Percentiles rank a stretch among this genome's conserved stretches.
Evolutionary conservation across 1,140 invertebrate genomes (phyloP).

Genomic region (Araneus ventricosus): DNA sequence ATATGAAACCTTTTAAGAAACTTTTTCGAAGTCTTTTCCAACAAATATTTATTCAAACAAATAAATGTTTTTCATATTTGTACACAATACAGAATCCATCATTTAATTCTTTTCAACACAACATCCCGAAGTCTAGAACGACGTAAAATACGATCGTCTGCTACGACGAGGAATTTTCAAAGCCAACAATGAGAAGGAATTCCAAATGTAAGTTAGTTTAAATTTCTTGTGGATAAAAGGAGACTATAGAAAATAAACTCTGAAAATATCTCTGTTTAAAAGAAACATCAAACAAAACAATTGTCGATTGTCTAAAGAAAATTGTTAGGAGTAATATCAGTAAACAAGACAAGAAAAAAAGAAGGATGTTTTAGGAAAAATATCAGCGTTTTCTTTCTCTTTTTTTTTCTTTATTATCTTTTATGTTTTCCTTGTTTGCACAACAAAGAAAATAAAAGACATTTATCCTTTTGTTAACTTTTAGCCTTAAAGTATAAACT

Average conservation of each 20-base stretch:
- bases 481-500: neutral
- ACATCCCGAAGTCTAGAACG: neutral
- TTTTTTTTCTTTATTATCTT: neutral
- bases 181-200: neutral
- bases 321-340: constrained; percentile 22
- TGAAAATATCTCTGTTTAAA: neutral
- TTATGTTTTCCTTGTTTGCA: constrained; percentile 32
- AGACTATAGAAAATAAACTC: neutral
- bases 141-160: neutral
- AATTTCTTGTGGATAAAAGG: neutral
- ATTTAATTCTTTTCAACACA: neutral
- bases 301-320: constrained; percentile 1
- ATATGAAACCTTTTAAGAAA: no score
- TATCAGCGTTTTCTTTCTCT: constrained; percentile 14
- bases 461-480: constrained; percentile 44
- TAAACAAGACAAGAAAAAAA: neutral
- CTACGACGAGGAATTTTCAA: neutral
- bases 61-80: neutral
- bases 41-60: no score
- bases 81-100: neutral
- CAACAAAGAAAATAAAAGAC: constrained; percentile 40
- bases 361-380: neutral
- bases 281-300: constrained; percentile 9
- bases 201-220: neutral
- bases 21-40: no score